Evolutionary conservation across 2,797 vertebrate genomes (phyloP), one percentile per base, ranked within the genome.

Genomic region (Chelon auratus): DNA sequence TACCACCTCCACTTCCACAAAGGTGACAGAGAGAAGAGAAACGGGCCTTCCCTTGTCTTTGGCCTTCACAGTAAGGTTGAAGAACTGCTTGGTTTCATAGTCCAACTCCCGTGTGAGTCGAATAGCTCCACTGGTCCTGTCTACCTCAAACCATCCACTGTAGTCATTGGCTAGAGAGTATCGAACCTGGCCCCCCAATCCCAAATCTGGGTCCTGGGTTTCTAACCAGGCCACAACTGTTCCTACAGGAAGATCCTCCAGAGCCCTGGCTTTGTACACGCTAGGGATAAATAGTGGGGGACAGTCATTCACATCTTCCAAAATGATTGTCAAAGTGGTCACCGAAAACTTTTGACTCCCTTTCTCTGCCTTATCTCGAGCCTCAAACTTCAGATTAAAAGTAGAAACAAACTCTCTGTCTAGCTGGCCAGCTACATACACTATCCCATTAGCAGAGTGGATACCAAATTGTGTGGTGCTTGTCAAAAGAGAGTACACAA

Each of bases 271-370:
- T 0, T 92, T 97, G 71, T 97, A 97, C 60, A 95, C 95, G 53
- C 90, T 95, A 0, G 98, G 98, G 52, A 99, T 96, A 64, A 99
- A 99, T 2, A 93, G 89, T 3, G 98, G 98, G 39, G 97, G 95
- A 50, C 97, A 98, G 85, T 99, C 98, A 7, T 99, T 99, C n/a
- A 99, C 96, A 0, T 99, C 98, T 50, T 96, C 96, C 62, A 99
- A 80, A 15, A 93, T 90, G 14, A 99, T 91, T 84, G 94, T 94
- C 24, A 99, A 87, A 22, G 93, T 95, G 39, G 96, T 95, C 9
- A 97, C 77, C 0, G 97, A 96, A 88, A 95, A 98, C 66, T 84
- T 95, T 75, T 97, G 96, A 36, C 82, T 93, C n/a, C 94, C 94
- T 59, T 86, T 95, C 53, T 96, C 95, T 12, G 96, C 96, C 78